Percentiles rank a stretch among this genome's conserved stretches.
Conservation (phyloP, 1,140 invertebrate species). For the Adoxophyes honmai region DNA sequence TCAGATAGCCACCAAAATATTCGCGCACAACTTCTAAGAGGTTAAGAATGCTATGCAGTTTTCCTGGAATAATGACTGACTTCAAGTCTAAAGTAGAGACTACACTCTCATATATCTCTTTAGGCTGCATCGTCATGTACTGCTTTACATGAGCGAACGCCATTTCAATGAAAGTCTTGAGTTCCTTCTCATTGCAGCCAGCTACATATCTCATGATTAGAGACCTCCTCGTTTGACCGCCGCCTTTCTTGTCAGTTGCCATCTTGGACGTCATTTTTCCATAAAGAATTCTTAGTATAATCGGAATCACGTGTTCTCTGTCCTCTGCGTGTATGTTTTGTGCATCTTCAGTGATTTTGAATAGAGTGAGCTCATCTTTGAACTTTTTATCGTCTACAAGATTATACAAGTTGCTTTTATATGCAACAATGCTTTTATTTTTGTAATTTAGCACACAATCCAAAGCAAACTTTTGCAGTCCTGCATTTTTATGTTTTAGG, state of each 20-base stretch:
- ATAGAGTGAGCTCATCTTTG: constrained; percentile 88
- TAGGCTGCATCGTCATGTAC: constrained; percentile 78
- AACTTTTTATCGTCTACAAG: constrained; percentile 93
- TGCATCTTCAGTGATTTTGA: constrained; percentile 85
- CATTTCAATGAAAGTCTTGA: constrained; percentile 89
- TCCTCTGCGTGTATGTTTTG: constrained; percentile 84
- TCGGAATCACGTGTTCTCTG: constrained; percentile 85
- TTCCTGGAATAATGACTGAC: constrained; percentile 83
- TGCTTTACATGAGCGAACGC: constrained; percentile 86
- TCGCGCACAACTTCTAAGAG: constrained; percentile 89
- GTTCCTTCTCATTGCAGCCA: constrained; percentile 87
- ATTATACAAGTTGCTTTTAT: constrained; percentile 86
- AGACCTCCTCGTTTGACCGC: constrained; percentile 82
- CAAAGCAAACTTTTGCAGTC: constrained; percentile 90
- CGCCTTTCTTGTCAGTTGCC: constrained; percentile 84
- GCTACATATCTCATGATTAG: constrained; percentile 91
- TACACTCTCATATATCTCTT: constrained; percentile 70
- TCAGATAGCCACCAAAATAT: constrained; percentile 89
- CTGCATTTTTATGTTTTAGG: constrained; percentile 85
- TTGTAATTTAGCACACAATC: constrained; percentile 92
- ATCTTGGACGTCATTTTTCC: constrained; percentile 92
- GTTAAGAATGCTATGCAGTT: constrained; percentile 86
- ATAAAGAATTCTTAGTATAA: constrained; percentile 91
- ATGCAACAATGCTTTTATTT: constrained; percentile 83
- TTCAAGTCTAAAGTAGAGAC: constrained; percentile 77